Percentiles rank a stretch among this genome's conserved stretches.
Conservation (phyloP, 1,140 invertebrate species). For the Drosophila subobscura region DNA sequence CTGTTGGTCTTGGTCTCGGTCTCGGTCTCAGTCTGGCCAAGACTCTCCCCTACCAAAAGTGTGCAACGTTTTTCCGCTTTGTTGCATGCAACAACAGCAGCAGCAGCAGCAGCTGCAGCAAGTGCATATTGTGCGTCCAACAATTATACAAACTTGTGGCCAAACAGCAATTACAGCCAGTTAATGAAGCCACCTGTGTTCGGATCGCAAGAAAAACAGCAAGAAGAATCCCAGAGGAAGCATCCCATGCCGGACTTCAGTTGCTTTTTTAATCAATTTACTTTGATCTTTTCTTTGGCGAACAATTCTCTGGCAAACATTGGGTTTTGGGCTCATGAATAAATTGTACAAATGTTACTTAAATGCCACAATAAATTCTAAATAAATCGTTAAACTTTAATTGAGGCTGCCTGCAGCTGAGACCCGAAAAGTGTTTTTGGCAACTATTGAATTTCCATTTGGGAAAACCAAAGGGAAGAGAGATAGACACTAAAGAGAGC, state of each 20-base stretch:
- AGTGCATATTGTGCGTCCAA: slow-evolving; percentile 51
- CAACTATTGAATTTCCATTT: slow-evolving; percentile 43
- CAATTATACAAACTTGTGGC: slow-evolving; percentile 60
- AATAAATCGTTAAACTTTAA: slow-evolving; percentile 20
- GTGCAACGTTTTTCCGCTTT: slow-evolving; percentile 68
- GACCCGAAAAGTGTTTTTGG: background rate
- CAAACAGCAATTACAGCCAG: slow-evolving; percentile 61
- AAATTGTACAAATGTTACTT: too few species aligned
- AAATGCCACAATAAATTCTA: too few species aligned
- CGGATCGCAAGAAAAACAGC: slow-evolving; percentile 2
- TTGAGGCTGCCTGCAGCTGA: slow-evolving; percentile 30
- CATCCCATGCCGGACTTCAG: too few species aligned
- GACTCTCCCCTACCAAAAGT: background rate
- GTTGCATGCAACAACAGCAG: slow-evolving; percentile 55
- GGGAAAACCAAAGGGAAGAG: slow-evolving; percentile 25
- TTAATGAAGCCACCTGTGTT: slow-evolving; percentile 58
- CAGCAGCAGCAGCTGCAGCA: slow-evolving; percentile 29
- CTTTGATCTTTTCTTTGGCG: background rate
- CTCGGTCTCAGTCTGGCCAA: slow-evolving; percentile 22
- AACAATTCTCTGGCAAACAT: too few species aligned
- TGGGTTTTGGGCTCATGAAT: too few species aligned
- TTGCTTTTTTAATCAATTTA: background rate
- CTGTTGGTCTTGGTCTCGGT: background rate
- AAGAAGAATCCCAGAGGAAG: background rate
- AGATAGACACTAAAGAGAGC: background rate